Base-by-base conservation (phyloP, 2,888 invertebrate species). In the Acanthacorydalis orientalis region DNA sequence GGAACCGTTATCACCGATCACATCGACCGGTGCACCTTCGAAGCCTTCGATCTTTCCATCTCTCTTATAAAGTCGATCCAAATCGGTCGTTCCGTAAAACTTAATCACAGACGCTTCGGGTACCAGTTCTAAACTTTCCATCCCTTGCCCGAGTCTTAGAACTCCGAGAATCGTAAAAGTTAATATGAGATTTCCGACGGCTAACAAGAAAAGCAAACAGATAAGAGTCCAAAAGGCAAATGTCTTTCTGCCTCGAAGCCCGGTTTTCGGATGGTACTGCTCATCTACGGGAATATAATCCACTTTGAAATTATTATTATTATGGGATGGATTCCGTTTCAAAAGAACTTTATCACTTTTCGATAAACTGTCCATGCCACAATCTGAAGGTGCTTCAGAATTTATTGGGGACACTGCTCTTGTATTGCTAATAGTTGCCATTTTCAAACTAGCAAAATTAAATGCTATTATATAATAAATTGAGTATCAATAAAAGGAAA, bases 71-170 rank as follows among this genome's bases (percentile, higher is more conserved):
- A 89, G 70, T 51, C 79, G 76, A 55, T 85, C 86, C 53, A 90
- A 67, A 59, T 87, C 83, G 0, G 83, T 75, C 40, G 74, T 68
- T 0, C 89, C 89, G 51, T 78, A 82, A 60, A 90, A 82, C 60
- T 88, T 89, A 0, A 88, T 69, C 0, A 83, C 71, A 51, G 78
- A 75, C 50, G 80, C 77, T 46, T 83, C 80, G 1, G 80, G 76
- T 49, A 88, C 74, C 43, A 89, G 72, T 64, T 91, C 90, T 64
- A 91, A 73, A 53, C 85, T 84, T 59, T 89, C 84, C 76, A 90
- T 82, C 7, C 88, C 88, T 60, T 78, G 78, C 0, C 87, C 87
- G 49, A 91, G 71, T 49, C 83, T 70, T 40, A 91, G 62, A 0
- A 90, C 88, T 7, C 83, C 81, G 48, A 89, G 73, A 46, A 91